These are phyloP conservation scores for Carpatolechia fugitivella DNA, from an alignment of 2,888 invertebrate genomes.

Conservation along the genomic window DNA sequence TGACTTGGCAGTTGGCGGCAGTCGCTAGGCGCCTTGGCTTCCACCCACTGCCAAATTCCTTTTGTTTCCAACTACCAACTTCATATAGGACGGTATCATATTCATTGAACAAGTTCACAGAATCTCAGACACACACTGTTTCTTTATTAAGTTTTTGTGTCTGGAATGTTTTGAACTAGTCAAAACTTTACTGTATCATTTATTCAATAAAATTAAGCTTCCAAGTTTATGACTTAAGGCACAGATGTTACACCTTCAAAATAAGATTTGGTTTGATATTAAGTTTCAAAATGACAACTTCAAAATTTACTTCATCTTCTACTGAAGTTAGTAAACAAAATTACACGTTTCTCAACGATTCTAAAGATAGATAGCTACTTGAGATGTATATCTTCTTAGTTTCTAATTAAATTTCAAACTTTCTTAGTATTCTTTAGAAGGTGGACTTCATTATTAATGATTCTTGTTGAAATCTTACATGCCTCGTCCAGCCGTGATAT, in stretches of 20 bases:
- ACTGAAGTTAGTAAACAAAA: not conserved
- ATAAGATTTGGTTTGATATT: not conserved
- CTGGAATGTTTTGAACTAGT: constrained; percentile 9
- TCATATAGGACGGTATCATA: constrained; percentile 11
- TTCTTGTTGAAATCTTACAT: no score
- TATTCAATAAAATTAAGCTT: not conserved
- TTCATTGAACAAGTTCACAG: constrained; percentile 17
- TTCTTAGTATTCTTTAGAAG: no score
- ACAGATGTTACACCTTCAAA: not conserved
- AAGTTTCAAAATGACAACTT: not conserved
- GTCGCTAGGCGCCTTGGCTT: not conserved
- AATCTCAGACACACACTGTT: not conserved
- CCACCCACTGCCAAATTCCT: constrained; percentile 23
- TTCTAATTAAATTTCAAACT: no score
- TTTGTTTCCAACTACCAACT: constrained; percentile 21
- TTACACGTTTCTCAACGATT: not conserved
- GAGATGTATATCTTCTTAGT: no score
- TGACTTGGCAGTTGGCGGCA: constrained; percentile 21
- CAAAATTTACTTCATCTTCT: no score
- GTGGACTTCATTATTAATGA: no score
- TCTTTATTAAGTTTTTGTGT: constrained; percentile 5
- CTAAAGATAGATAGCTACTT: no score
- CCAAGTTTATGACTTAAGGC: not conserved
- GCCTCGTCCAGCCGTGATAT: no score
- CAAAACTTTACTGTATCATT: not conserved